These are phyloP conservation scores for Strix uralensis DNA, from an alignment of 2,113 vertebrate genomes.

Conservation along the genomic window DNA sequence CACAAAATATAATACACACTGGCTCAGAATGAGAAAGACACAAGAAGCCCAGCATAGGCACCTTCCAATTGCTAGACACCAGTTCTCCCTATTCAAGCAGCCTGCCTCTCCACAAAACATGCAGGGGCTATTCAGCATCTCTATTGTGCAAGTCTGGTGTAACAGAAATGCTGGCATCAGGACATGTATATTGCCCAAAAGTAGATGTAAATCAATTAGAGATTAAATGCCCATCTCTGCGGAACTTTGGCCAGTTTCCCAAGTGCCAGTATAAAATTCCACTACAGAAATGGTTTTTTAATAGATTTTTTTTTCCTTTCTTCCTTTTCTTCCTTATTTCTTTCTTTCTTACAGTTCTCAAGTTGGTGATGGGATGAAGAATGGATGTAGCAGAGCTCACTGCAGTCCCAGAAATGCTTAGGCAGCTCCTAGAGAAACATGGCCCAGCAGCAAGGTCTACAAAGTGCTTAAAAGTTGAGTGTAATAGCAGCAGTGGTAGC, in stretches of 20 bases:
- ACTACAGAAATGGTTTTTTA: neutral
- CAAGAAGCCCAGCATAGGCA: neutral
- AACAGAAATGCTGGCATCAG: neutral
- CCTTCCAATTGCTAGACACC: neutral
- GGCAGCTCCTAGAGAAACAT: neutral
- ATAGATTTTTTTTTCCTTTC: neutral
- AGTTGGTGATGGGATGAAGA: neutral
- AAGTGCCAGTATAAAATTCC: neutral
- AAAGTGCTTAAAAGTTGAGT: neutral
- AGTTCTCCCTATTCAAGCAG: neutral
- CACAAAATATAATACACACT: neutral
- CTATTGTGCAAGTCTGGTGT: neutral
- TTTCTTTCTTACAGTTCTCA: neutral
- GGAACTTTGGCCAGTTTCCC: neutral
- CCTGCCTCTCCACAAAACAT: neutral
- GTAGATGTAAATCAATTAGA: neutral
- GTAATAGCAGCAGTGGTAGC: neutral
- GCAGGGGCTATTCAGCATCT: neutral
- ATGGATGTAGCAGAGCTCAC: neutral
- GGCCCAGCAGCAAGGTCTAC: neutral
- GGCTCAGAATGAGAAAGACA: neutral
- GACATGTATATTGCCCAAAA: neutral
- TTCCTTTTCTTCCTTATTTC: neutral
- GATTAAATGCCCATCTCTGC: neutral
- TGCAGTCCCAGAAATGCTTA: neutral